phyloP scores from a whole-genome alignment of 30 jellyfish, hydroid and myxozoan species.

The Turritopsis dohrnii region DNA sequence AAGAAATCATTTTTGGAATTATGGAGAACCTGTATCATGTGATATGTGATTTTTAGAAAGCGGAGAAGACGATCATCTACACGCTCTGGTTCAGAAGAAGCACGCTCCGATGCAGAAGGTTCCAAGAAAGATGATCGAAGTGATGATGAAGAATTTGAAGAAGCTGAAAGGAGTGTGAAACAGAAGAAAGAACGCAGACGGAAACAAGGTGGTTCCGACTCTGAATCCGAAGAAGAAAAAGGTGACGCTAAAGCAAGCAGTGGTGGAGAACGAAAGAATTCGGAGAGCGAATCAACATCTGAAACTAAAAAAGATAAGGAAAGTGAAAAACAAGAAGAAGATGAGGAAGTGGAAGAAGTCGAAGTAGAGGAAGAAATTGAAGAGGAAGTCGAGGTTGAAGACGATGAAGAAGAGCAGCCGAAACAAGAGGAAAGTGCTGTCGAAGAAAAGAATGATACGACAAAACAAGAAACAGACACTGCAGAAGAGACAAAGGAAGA shows the following conservation, averaged over 20 bases:
- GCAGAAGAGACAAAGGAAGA: neutral
- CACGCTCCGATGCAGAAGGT: constrained; percentile 18
- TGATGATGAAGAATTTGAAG: constrained; percentile 42
- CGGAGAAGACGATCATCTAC: constrained; percentile 37
- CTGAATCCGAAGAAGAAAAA: constrained; percentile 23
- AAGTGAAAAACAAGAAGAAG: constrained; percentile 36
- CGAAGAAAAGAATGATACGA: neutral
- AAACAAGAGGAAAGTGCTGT: neutral
- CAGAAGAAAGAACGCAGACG: constrained; percentile 27
- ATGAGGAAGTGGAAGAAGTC: constrained; percentile 42
- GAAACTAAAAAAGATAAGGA: constrained; percentile 32
- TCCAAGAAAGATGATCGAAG: constrained; percentile 20
- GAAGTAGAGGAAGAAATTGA: constrained; percentile 29
- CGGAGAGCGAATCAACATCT: neutral
- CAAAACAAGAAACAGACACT: neutral
- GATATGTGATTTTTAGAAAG: constrained; percentile 9
- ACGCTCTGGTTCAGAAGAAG: constrained; percentile 18
- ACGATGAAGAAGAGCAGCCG: constrained; percentile 25
- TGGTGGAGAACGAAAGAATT: constrained; percentile 12
- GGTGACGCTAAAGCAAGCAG: constrained; percentile 20
- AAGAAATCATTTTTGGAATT: too few species aligned
- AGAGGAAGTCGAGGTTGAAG: constrained; percentile 32
- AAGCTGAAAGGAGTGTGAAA: constrained; percentile 44
- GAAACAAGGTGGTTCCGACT: constrained; percentile 15
- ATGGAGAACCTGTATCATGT: too few species aligned